Conservation (phyloP, 2,888 invertebrate genomes). For the Xanthia icteritia region DNA sequence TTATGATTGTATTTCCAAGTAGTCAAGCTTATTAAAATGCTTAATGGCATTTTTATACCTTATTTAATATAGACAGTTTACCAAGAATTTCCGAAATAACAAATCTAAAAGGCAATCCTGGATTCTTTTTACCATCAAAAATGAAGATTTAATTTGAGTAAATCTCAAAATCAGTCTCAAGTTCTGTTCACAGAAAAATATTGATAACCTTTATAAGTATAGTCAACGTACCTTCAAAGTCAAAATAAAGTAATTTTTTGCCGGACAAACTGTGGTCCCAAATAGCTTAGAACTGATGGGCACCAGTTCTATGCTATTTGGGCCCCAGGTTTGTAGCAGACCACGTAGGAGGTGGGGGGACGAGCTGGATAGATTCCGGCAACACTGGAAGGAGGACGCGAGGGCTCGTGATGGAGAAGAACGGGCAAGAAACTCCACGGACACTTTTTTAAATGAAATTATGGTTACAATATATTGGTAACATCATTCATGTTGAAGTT, state of each 20-base stretch:
- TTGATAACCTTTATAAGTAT: neutral
- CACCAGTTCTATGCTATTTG: no score
- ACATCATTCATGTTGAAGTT: no score
- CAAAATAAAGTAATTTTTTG: neutral
- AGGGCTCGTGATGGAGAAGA: neutral
- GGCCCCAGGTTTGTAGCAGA: no score
- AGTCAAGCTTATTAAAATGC: neutral
- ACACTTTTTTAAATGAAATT: no score
- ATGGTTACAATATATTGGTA: no score
- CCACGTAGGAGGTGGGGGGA: no score
- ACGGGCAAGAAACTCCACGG: no score
- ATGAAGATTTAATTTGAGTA: neutral
- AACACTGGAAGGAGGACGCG: neutral
- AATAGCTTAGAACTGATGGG: no score
- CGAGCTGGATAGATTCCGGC: no score
- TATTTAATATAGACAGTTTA: neutral
- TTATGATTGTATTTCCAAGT: neutral
- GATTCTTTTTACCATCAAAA: conserved; percentile 8
- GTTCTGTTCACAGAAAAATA: neutral
- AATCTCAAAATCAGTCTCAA: neutral
- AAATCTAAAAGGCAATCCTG: neutral
- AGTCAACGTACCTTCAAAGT: neutral
- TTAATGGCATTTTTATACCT: conserved; percentile 1
- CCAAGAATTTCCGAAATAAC: neutral
- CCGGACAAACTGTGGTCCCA: no score